These are phyloP conservation scores for Acropternis orthonyx DNA, from an alignment of 2,797 vertebrate species.

Conservation along the genomic window DNA sequence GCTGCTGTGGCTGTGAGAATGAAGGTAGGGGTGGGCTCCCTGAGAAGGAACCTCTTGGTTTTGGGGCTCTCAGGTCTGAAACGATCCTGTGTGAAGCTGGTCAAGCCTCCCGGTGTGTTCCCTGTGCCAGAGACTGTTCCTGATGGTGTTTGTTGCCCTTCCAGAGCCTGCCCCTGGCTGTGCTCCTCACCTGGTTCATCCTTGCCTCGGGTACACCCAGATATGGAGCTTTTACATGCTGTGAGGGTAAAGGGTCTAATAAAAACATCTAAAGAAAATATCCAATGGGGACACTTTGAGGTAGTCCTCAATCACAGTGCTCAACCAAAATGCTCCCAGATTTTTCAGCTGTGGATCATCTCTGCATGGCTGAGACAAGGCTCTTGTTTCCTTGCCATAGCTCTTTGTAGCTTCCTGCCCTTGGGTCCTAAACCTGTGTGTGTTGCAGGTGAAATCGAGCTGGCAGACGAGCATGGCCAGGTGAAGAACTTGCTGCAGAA, in stretches of 20 bases:
- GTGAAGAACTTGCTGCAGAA: constrained; percentile 43
- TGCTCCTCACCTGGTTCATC: neutral
- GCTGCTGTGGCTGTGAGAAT: constrained; percentile 21
- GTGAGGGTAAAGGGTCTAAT: neutral
- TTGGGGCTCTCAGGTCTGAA: neutral
- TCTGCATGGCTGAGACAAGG: neutral
- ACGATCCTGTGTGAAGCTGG: neutral
- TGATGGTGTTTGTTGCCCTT: neutral
- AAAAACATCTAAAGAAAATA: neutral
- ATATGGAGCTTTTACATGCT: neutral
- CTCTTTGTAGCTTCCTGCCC: neutral
- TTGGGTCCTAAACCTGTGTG: neutral
- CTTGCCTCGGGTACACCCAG: neutral
- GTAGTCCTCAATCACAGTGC: neutral
- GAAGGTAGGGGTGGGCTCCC: neutral
- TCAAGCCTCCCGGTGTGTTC: neutral
- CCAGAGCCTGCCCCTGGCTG: neutral
- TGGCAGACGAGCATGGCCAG: constrained; percentile 37
- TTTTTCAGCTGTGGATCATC: neutral
- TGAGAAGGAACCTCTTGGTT: neutral
- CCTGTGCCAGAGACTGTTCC: neutral
- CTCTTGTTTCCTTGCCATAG: neutral
- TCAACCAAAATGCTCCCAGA: neutral
- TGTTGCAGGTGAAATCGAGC: constrained; percentile 34
- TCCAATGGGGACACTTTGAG: neutral